Conservation (phyloP, 2,888 invertebrate genomes). For the Baccha elongata region DNA sequence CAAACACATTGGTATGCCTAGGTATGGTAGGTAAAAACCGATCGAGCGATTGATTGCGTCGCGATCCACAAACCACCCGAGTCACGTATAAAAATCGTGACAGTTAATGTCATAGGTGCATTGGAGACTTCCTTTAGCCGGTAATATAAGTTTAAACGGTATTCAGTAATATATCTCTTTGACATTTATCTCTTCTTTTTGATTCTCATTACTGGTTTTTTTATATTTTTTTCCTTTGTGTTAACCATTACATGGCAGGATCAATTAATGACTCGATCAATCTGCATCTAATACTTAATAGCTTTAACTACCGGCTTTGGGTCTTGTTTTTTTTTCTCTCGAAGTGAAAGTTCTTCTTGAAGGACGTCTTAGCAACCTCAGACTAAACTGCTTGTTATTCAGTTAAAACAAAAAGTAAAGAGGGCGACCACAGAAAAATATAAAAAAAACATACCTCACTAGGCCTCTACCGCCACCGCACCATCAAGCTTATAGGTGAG, state of each 20-base stretch:
- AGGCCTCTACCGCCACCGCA: constrained; percentile 20
- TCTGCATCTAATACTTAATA: constrained; percentile 45
- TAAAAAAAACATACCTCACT: constrained; percentile 40
- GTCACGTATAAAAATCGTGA: constrained; percentile 77
- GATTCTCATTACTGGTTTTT: constrained; percentile 46
- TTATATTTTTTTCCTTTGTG: constrained; percentile 26
- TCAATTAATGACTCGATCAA: constrained; percentile 63
- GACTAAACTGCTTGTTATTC: constrained; percentile 57
- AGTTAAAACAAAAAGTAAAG: constrained; percentile 53
- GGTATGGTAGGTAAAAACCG: constrained; percentile 35
- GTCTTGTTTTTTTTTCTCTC: constrained; percentile 43
- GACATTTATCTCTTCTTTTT: constrained; percentile 57
- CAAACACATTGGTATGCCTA: constrained; percentile 40
- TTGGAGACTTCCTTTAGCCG: constrained; percentile 68
- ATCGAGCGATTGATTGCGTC: constrained; percentile 20
- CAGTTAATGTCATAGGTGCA: constrained; percentile 72
- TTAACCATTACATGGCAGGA: constrained; percentile 45
- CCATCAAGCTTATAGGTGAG: constrained; percentile 65
- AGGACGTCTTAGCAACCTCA: constrained; percentile 67
- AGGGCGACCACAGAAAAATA: constrained; percentile 52
- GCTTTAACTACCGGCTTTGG: constrained; percentile 67
- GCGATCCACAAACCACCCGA: constrained; percentile 37
- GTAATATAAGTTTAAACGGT: constrained; percentile 52
- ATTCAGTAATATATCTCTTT: constrained; percentile 43
- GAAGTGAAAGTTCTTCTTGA: constrained; percentile 73